These are phyloP conservation scores for Girardia tigrina DNA, from an alignment of 2,888 invertebrate species.

Conservation along the genomic window DNA sequence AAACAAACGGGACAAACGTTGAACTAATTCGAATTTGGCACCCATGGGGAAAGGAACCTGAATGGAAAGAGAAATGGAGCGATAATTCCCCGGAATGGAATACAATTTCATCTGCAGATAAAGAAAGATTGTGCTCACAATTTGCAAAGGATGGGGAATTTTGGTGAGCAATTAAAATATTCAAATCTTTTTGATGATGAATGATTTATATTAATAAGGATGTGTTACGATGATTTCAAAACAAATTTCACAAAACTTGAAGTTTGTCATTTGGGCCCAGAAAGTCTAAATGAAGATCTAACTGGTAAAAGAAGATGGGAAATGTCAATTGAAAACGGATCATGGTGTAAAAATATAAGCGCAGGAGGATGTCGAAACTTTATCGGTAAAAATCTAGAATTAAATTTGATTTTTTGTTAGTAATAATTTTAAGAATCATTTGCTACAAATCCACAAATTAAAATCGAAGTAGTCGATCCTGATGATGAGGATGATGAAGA, in stretches of 20 bases:
- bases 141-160: slow-evolving; percentile 15
- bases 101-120: neutral
- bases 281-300: slow-evolving; percentile 59
- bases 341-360: slow-evolving; percentile 77
- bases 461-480: neutral
- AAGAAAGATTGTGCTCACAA: neutral
- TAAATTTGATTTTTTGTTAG: neutral
- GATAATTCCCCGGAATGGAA: neutral
- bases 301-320: slow-evolving; percentile 59
- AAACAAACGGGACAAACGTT: neutral
- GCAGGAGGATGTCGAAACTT: slow-evolving; percentile 91
- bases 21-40: neutral
- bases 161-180: neutral
- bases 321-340: slow-evolving; percentile 76
- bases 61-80: neutral
- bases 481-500: neutral
- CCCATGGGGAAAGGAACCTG: neutral
- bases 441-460: neutral
- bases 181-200: neutral
- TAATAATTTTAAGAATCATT: neutral
- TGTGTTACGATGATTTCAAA: slow-evolving; percentile 65
- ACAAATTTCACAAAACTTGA: slow-evolving; percentile 71
- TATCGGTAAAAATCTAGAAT: neutral
- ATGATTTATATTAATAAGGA: slow-evolving; percentile 37
- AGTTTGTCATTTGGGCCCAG: slow-evolving; percentile 89